Percentiles rank a stretch among this genome's conserved stretches.
Conservation (phyloP, 2,797 vertebrate species). For the Melanotaenia boesemani region DNA sequence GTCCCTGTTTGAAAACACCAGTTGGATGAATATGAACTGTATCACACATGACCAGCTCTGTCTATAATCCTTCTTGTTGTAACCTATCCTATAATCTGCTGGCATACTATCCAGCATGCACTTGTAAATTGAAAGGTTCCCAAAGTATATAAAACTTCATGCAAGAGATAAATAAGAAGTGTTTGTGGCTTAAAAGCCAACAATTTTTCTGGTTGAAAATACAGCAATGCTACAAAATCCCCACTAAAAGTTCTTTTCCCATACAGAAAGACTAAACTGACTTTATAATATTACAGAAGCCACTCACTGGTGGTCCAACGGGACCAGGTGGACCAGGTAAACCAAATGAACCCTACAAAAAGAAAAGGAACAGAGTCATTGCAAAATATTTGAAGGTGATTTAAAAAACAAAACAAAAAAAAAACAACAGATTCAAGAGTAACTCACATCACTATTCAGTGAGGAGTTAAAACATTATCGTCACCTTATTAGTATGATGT, state of each 20-base stretch:
- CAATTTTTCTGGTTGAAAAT: no score
- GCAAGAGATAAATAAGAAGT: no score
- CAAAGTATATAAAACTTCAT: no score
- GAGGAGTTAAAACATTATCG: neutral
- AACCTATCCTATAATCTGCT: neutral
- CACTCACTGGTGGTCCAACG: constrained; percentile 76
- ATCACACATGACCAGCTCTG: no score
- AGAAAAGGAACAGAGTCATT: constrained; percentile 17
- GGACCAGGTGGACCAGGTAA: constrained; percentile 79
- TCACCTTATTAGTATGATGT: neutral
- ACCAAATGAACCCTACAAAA: constrained; percentile 84
- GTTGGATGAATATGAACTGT: neutral
- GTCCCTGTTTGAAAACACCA: constrained; percentile 17
- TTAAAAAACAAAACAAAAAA: neutral
- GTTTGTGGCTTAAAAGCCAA: no score
- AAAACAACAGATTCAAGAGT: neutral
- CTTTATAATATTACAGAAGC: neutral
- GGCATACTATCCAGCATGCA: no score
- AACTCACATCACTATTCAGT: neutral
- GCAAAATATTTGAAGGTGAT: no score
- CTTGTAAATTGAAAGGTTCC: no score
- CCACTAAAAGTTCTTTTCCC: neutral
- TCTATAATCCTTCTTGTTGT: neutral
- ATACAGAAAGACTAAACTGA: neutral
- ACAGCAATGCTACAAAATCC: neutral